phyloP scores from a whole-genome alignment of 2,113 vertebrate genomes.

The Plecotus auritus region DNA sequence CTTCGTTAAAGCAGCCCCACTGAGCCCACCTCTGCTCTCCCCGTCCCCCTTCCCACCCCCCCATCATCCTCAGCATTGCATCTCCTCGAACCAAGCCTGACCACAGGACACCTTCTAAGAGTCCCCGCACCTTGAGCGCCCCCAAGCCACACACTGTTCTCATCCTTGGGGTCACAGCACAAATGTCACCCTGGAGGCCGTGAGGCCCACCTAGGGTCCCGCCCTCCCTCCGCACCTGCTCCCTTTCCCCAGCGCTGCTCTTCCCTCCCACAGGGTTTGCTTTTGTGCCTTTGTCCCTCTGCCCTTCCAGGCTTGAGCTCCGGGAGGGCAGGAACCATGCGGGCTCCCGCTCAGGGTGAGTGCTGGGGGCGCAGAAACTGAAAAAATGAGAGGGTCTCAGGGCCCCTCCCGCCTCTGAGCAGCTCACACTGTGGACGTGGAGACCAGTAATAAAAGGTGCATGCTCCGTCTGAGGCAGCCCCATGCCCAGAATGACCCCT shows the following conservation, averaged over 20 bases:
- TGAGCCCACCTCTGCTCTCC: background rate
- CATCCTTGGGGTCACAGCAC: background rate
- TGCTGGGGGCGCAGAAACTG: background rate
- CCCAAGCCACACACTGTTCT: background rate
- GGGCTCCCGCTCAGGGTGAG: too few relatives aligned
- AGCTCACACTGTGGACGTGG: background rate
- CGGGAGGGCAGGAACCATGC: background rate
- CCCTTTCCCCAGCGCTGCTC: background rate
- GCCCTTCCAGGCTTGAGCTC: background rate
- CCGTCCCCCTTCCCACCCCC: accelerated
- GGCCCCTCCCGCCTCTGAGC: background rate
- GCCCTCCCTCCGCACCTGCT: background rate
- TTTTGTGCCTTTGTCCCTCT: background rate
- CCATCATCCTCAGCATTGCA: background rate
- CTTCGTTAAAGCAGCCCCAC: background rate
- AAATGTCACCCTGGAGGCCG: background rate
- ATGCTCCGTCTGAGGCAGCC: background rate
- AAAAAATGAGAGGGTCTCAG: background rate
- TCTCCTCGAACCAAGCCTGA: background rate
- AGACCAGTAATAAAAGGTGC: background rate
- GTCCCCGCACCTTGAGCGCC: background rate
- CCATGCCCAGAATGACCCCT: background rate
- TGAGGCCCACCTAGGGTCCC: background rate
- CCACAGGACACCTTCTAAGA: background rate
- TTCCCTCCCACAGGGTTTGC: background rate